phyloP scores from a whole-genome alignment of 2,113 vertebrate genomes.

The Raja brachyura region DNA sequence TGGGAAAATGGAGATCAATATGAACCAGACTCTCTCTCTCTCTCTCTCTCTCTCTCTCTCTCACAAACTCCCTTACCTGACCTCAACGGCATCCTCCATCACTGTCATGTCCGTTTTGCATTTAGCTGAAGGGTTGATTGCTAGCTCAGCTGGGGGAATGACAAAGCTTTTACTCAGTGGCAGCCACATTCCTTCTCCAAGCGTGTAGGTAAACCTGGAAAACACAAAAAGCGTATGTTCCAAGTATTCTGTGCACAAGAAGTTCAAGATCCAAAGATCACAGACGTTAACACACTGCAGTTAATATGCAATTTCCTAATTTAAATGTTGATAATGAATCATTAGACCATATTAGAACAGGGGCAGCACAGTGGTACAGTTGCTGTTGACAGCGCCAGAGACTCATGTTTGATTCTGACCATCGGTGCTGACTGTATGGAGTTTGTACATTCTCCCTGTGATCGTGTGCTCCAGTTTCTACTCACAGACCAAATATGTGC shows the following conservation, averaged over 20 bases:
- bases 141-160: conserved; percentile 89
- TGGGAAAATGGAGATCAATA: background rate
- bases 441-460: too few species aligned
- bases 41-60: background rate
- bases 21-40: background rate
- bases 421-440: too few species aligned
- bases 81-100: conserved; percentile 95
- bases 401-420: too few species aligned
- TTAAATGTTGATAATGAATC: too few species aligned
- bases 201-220: conserved; percentile 88
- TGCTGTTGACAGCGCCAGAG: too few species aligned
- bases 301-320: too few species aligned
- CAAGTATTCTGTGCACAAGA: background rate
- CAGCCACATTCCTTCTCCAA: conserved; percentile 97
- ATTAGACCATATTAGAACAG: too few species aligned
- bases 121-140: conserved; percentile 96
- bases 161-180: conserved; percentile 97
- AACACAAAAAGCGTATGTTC: conserved; percentile 19
- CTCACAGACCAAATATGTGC: too few species aligned
- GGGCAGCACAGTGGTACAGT: too few species aligned
- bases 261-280: background rate
- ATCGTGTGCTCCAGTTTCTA: too few species aligned
- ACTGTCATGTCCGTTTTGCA: conserved; percentile 98
- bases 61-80: conserved; percentile 65
- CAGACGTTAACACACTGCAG: too few species aligned